Conservation (phyloP, 2,113 vertebrate species). For the Hemiscyllium ocellatum region DNA sequence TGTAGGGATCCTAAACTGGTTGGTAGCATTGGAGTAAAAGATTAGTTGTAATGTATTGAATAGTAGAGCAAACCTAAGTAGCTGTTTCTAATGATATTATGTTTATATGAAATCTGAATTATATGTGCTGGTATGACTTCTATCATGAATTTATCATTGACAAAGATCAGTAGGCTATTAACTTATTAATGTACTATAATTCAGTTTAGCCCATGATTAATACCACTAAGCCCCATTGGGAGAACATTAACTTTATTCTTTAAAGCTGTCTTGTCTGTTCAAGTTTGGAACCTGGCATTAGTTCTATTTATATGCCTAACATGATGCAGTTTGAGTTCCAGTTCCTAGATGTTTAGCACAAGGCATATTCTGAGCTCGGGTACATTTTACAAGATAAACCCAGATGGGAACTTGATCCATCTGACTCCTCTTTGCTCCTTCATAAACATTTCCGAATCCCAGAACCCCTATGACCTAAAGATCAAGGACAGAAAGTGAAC, state of each 20-base stretch:
- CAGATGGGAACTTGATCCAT: neutral
- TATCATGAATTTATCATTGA: neutral
- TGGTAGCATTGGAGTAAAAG: neutral
- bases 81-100: neutral
- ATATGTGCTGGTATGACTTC: neutral
- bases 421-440: neutral
- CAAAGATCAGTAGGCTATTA: constrained; percentile 1
- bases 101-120: neutral
- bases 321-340: neutral
- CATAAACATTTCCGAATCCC: neutral
- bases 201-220: constrained; percentile 3
- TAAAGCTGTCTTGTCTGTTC: neutral
- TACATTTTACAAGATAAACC: neutral
- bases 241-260: neutral
- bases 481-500: neutral
- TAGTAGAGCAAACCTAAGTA: neutral
- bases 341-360: neutral
- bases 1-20: neutral
- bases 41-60: neutral
- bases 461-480: neutral
- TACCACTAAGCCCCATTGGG: neutral
- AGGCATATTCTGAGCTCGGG: neutral
- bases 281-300: neutral
- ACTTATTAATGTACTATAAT: neutral
- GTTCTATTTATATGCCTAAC: neutral